phyloP scores from a whole-genome alignment of 2,797 vertebrate species.

The Enteromius afrohamiltoni region DNA sequence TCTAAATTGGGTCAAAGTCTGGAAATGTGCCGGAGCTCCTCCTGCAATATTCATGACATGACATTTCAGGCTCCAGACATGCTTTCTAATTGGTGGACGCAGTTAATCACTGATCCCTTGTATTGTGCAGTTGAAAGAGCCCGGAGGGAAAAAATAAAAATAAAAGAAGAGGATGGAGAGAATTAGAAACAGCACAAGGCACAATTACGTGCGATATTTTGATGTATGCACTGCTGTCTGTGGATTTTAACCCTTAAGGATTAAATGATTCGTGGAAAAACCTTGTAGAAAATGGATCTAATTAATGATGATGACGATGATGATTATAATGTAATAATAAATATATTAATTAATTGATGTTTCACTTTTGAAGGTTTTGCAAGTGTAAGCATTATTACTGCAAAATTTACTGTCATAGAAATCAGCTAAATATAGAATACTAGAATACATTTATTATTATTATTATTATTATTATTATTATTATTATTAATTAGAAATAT shows the following conservation, averaged over 20 bases:
- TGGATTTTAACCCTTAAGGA: not conserved
- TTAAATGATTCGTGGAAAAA: not conserved
- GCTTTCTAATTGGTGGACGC: conserved; percentile 61
- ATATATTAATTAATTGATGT: not conserved
- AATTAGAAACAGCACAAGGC: not conserved
- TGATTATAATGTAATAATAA: not conserved
- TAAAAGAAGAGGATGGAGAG: not conserved
- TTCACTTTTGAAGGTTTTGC: not conserved
- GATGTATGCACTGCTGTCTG: not conserved
- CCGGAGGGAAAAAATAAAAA: not conserved
- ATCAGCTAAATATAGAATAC: no score
- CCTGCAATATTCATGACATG: conserved; percentile 66
- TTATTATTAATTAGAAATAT: no score
- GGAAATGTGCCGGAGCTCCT: conserved; percentile 56
- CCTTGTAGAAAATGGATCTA: not conserved
- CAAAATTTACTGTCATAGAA: no score
- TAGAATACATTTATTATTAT: no score
- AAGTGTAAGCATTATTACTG: not conserved
- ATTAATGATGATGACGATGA: not conserved
- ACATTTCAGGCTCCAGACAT: conserved; percentile 65
- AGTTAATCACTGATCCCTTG: conserved; percentile 59
- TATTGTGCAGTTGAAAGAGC: conserved; percentile 33
- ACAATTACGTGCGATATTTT: no score
- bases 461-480: no score
- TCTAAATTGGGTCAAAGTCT: conserved; percentile 67